Conservation (phyloP, 2,797 vertebrate genomes). For the Kryptopterus vitreolus region DNA sequence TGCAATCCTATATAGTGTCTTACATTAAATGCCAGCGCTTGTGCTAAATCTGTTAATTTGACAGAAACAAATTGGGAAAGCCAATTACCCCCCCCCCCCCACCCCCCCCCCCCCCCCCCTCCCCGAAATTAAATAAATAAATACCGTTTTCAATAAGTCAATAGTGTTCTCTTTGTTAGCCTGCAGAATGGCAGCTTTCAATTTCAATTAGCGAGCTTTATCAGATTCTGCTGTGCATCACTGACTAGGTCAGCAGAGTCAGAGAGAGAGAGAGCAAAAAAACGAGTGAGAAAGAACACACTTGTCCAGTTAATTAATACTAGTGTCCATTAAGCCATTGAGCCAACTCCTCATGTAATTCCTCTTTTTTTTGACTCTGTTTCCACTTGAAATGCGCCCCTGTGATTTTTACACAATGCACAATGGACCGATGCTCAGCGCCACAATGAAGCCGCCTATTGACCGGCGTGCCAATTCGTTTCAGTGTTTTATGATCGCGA, state of each 20-base stretch:
- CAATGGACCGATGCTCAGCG: constrained; percentile 25
- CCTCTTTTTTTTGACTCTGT: constrained; percentile 17
- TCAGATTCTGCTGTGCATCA: neutral
- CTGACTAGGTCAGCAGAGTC: neutral
- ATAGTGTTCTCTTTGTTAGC: neutral
- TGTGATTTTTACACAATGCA: constrained; percentile 39
- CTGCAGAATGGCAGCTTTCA: constrained; percentile 1
- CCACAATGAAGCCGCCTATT: constrained; percentile 50
- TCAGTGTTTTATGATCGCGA: constrained; percentile 53
- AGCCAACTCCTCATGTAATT: constrained; percentile 34
- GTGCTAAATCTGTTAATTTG: neutral
- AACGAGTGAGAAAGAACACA: neutral
- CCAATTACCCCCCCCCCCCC: neutral
- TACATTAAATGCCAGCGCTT: neutral
- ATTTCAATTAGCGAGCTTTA: constrained; percentile 1
- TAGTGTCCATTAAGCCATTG: constrained; percentile 25
- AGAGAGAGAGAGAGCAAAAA: constrained; percentile 1
- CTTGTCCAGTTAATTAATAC: constrained; percentile 29
- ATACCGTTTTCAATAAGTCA: neutral
- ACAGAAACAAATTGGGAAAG: neutral
- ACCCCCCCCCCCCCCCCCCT: too few relatives aligned
- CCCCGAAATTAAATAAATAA: too few relatives aligned
- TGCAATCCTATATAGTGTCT: too few relatives aligned
- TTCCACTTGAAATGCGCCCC: constrained; percentile 7
- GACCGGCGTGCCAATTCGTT: constrained; percentile 54